phyloP scores from a whole-genome alignment of 2,113 vertebrate genomes.

The Nyctereutes procyonoides region DNA sequence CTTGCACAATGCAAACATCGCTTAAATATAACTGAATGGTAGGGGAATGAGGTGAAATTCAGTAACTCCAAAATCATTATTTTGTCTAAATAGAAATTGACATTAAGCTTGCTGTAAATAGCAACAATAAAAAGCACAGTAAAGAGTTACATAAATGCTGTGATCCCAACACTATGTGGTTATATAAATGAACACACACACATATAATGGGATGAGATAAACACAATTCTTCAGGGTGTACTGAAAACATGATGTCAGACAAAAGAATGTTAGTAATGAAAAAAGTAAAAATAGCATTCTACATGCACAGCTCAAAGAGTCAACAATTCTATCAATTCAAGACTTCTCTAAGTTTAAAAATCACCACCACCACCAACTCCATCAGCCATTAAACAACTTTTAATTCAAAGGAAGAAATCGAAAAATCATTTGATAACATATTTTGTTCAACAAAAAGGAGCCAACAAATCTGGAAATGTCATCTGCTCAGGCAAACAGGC shows the following conservation, averaged over 20 bases:
- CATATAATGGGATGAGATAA: neutral
- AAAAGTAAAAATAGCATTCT: neutral
- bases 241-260: neutral
- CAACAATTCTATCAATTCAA: slow-evolving; percentile 16
- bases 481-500: neutral
- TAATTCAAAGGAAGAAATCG: neutral
- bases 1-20: neutral
- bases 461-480: neutral
- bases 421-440: slow-evolving; percentile 5
- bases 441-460: slow-evolving; percentile 10
- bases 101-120: neutral
- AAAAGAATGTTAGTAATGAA: neutral
- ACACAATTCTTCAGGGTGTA: slow-evolving; percentile 21
- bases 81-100: neutral
- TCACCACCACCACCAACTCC: neutral
- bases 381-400: neutral
- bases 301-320: neutral
- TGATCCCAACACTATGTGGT: neutral
- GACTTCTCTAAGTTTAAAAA: neutral
- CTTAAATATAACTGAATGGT: neutral
- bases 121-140: neutral
- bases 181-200: slow-evolving; percentile 31
- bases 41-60: neutral
- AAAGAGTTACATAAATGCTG: neutral
- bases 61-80: slow-evolving; percentile 1